Evolutionary conservation across 2,797 vertebrate genomes (phyloP).

Genomic region (Mormyrops boulengeri): DNA sequence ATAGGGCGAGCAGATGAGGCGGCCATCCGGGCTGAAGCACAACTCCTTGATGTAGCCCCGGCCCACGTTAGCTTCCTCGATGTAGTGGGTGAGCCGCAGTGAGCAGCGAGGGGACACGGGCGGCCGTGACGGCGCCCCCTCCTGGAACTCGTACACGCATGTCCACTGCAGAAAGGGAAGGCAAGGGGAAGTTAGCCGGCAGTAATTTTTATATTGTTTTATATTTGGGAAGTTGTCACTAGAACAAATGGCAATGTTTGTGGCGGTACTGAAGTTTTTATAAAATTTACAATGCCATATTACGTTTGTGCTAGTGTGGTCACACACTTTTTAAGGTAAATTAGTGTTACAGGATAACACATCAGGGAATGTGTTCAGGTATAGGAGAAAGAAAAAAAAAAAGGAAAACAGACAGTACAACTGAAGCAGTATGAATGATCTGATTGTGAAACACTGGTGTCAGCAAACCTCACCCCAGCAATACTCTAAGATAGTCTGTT

Average conservation of each 20-base stretch:
- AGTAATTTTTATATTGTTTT: not conserved
- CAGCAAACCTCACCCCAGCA: not conserved
- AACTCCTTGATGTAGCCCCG: constrained; percentile 97
- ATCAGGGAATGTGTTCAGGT: not conserved
- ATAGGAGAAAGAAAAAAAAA: not conserved
- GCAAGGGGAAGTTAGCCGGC: not conserved
- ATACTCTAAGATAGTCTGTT: not conserved
- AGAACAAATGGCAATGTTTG: not conserved
- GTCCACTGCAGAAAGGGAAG: constrained; percentile 78
- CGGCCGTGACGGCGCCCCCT: constrained; percentile 80
- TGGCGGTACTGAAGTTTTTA: not conserved
- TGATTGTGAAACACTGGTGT: not conserved
- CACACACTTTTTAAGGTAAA: not conserved
- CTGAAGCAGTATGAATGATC: not conserved
- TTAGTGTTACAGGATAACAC: not conserved
- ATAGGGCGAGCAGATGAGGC: constrained; percentile 94
- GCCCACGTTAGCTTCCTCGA: constrained; percentile 97
- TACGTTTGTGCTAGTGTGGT: not conserved
- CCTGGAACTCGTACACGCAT: constrained; percentile 98
- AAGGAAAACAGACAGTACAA: not conserved
- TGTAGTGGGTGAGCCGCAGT: constrained; percentile 90
- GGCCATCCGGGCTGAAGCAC: constrained; percentile 95
- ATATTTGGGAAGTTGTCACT: not conserved
- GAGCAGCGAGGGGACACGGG: constrained; percentile 85
- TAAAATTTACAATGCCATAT: not conserved